Conservation (phyloP, 2,888 invertebrate genomes). For the Adineta ricciae region DNA sequence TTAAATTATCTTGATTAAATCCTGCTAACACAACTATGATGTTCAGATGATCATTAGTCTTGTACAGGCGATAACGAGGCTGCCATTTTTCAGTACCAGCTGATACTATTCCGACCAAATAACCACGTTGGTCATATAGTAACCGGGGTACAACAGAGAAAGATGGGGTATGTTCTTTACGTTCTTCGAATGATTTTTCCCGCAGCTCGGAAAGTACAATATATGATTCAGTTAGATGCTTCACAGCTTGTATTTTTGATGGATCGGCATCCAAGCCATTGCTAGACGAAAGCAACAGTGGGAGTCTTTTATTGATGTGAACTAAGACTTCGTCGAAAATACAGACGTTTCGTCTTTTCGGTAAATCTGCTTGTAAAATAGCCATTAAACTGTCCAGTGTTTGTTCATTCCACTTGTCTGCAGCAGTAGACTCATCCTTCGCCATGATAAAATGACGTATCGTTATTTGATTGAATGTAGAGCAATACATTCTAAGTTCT, state of each 20-base stretch:
- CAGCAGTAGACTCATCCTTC: not conserved
- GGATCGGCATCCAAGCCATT: not conserved
- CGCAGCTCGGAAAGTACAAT: not conserved
- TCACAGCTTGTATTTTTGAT: slow-evolving; percentile 7
- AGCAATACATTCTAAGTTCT: not conserved
- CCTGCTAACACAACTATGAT: not conserved
- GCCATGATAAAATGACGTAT: slow-evolving; percentile 1
- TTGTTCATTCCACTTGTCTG: not conserved
- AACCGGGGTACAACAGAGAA: not conserved
- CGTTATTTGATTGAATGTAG: not conserved
- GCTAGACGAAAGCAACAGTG: not conserved
- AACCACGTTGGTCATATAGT: not conserved
- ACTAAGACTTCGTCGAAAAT: not conserved
- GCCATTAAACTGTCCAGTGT: not conserved
- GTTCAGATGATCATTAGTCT: not conserved
- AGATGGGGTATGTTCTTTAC: not conserved
- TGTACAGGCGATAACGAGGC: not conserved
- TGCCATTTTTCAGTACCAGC: not conserved
- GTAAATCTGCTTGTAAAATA: not conserved
- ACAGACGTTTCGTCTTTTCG: not conserved
- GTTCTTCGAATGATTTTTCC: not conserved
- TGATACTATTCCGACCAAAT: not conserved
- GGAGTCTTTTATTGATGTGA: slow-evolving; percentile 7
- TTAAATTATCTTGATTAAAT: not conserved
- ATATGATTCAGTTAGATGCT: not conserved